phyloP scores from a whole-genome alignment of 23 tunicate genomes.

The Phallusia fumigata region DNA sequence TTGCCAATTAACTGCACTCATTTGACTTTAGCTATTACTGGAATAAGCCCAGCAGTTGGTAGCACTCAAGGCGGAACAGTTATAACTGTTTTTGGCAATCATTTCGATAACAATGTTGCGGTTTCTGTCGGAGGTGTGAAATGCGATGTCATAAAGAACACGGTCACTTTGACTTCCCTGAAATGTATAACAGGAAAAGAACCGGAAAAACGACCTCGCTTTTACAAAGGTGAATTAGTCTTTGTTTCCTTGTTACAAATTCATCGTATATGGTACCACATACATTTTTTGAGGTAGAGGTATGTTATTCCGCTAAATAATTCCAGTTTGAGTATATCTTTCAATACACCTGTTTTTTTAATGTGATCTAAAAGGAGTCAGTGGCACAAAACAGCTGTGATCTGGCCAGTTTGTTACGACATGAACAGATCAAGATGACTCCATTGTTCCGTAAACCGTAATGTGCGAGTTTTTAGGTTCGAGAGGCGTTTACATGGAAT shows the following conservation, averaged over 20 bases:
- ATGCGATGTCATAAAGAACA: slow-evolving; percentile 24
- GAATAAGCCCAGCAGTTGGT: slow-evolving; percentile 26
- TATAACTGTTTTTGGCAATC: slow-evolving; percentile 11
- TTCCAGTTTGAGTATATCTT: too few species aligned
- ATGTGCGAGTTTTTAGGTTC: slow-evolving; percentile 7
- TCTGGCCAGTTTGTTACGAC: too few species aligned
- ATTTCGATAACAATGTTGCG: slow-evolving; percentile 31
- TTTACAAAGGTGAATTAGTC: neutral
- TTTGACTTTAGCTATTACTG: neutral
- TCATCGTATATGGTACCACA: too few species aligned
- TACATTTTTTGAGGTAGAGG: too few species aligned
- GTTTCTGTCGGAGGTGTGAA: slow-evolving; percentile 34
- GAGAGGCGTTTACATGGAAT: slow-evolving; percentile 25
- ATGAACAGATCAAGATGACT: too few species aligned
- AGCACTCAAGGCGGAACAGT: slow-evolving; percentile 42
- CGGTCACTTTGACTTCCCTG: slow-evolving; percentile 18
- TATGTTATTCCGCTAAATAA: too few species aligned
- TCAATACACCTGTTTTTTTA: too few species aligned
- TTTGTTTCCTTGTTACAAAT: neutral
- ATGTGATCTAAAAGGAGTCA: too few species aligned
- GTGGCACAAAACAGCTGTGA: too few species aligned
- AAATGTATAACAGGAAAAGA: slow-evolving; percentile 28
- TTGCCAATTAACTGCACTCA: too few species aligned
- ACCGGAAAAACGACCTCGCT: neutral
- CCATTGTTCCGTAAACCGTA: too few species aligned